Base-by-base conservation (phyloP, 2,113 vertebrate genomes). In the Alosa alosa region DNA sequence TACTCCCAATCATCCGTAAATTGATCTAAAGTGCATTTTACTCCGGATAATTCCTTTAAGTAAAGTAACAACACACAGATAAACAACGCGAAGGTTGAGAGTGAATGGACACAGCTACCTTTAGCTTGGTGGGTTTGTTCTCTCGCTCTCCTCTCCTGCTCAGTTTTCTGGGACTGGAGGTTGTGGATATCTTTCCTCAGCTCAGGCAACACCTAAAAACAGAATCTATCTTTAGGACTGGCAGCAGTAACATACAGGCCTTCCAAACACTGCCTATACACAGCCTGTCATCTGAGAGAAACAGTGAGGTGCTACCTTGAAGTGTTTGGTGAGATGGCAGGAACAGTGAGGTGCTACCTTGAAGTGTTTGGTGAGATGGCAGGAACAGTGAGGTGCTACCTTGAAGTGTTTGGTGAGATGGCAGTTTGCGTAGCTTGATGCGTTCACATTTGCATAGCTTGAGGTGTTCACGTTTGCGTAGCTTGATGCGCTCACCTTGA, bases 171-270 rank as follows among this genome's bases (percentile, higher is more conserved):
- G 18, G 90, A 93, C 81, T 99, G 96, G 57, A 99, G 92, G 85
- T 95, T 94, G 87, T 95, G 96, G 10, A 99, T 95, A 85, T 99
- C 97, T 89, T 96, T 96, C 83, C 96, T 96, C 49, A 99, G 93
- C 86, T 99, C 97, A 0, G 97, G 96, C 87, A 98, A 96, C 88
- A 92, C 92, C 96, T 97, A 89, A 41, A 81, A 84, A 31, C 25
- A 72, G 0, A 10, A 31, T 36, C 0, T 1, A 72, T 31, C 64
- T 31, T 72, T 4, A 64, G 13, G 64, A 36, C 64, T 55, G 64
- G 64, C 25, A 1, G 11, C 25, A 31, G 25, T n/a, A 64, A 25
- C 57, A 64, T 64, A 64, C 22, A 64, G 15, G 52, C 20, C 22
- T 64, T n/a, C 22, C 22, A 64, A 64, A 64, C 55, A 60, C 22